A percentile compares a stretch with the other conserved stretches of the same genome.
Evolutionary conservation across 2,888 invertebrate genomes (phyloP).

Genomic region (Nematopogon swammerdamellus): DNA sequence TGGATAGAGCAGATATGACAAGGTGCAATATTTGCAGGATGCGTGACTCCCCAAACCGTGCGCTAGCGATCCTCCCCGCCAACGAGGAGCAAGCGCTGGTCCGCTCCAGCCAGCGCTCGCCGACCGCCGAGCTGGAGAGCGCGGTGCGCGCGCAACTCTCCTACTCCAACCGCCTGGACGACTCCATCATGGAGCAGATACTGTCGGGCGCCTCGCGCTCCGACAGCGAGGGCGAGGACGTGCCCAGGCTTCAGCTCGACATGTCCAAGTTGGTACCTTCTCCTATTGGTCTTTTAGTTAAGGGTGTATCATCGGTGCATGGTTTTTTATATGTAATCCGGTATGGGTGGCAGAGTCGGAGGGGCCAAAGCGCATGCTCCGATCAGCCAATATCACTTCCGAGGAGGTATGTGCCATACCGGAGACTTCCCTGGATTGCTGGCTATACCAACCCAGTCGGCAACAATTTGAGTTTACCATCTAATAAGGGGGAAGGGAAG

Average conservation of each 20-base stretch:
- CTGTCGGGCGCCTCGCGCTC: constrained; percentile 22
- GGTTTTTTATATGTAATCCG: too few relatives aligned
- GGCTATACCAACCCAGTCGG: too few relatives aligned
- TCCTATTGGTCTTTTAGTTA: not conserved
- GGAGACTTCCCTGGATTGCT: too few relatives aligned
- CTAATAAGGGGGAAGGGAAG: too few relatives aligned
- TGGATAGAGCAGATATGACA: too few relatives aligned
- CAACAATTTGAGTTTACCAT: too few relatives aligned
- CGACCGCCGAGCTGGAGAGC: constrained; percentile 42
- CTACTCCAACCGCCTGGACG: constrained; percentile 41
- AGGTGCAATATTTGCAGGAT: not conserved
- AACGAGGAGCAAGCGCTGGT: constrained; percentile 14
- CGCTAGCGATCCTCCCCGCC: not conserved
- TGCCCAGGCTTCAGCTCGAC: constrained; percentile 36
- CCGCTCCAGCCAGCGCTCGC: constrained; percentile 24
- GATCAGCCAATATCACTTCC: too few relatives aligned
- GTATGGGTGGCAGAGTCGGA: too few relatives aligned
- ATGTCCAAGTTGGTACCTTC: constrained; percentile 43
- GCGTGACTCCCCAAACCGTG: not conserved
- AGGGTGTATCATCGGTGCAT: constrained; percentile 1
- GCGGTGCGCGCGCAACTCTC: constrained; percentile 38
- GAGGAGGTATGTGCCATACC: too few relatives aligned
- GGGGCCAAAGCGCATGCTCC: too few relatives aligned
- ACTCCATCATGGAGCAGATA: constrained; percentile 46
- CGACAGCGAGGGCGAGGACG: constrained; percentile 40